Percentiles rank a stretch among this genome's conserved stretches.
Evolutionary conservation across 2,797 vertebrate genomes (phyloP).

Genomic region (Cuculus canorus): DNA sequence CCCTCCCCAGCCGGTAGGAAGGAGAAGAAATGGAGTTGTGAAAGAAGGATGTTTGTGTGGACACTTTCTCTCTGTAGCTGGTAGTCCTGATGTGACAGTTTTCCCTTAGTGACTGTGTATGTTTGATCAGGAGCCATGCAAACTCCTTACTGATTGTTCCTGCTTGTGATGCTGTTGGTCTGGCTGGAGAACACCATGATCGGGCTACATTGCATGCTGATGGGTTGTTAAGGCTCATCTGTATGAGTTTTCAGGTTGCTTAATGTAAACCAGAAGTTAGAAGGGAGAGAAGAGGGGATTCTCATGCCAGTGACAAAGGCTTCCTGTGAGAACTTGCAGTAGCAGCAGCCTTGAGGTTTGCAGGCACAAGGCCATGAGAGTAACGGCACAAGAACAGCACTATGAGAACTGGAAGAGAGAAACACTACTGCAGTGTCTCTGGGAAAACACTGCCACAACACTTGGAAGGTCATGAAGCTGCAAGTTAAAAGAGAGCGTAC

Average conservation of each 20-base stretch:
- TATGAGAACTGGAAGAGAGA: not conserved
- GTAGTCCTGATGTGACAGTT: not conserved
- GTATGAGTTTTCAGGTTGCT: accelerated
- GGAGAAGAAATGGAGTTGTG: not conserved
- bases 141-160: not conserved
- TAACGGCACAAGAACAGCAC: not conserved
- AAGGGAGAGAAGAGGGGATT: not conserved
- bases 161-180: not conserved
- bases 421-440: not conserved
- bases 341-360: not conserved
- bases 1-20: not conserved
- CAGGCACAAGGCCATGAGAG: not conserved
- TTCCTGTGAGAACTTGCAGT: not conserved
- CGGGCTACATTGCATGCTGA: not conserved
- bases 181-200: not conserved
- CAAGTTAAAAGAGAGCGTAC: not conserved
- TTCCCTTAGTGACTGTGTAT: not conserved
- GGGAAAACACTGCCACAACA: not conserved
- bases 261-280: not conserved
- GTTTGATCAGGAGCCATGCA: not conserved
- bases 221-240: not conserved
- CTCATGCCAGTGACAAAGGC: not conserved
- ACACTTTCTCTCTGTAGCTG: not conserved
- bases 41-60: not conserved
- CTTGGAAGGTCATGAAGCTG: not conserved